Base-by-base conservation (phyloP, 2,888 invertebrate species). In the Cheilosia pagana region DNA sequence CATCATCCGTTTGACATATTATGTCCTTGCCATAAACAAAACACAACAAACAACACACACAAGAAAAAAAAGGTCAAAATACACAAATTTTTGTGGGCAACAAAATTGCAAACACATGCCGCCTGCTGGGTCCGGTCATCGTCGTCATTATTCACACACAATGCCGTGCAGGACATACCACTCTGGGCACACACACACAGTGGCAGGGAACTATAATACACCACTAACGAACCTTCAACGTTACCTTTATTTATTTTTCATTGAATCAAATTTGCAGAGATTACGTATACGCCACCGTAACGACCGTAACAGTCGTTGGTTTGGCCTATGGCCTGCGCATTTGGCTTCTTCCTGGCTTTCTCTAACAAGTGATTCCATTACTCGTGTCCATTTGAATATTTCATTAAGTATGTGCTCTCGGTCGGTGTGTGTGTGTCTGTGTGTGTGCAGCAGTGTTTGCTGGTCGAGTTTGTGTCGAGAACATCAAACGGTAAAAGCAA, bases 381-480 rank as follows among this genome's bases (percentile, higher is more conserved):
- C 79, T 81, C 67, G 81, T 85, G 85, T 81, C 79, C 79, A 85
- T 85, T 85, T 85, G 79, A 85, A 85, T 85, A 85, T 85, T 85
- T 85, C 67, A 85, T 85, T 67, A 72, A 79, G 79, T 41, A 43
- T 59, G 53, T 70, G 59, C 52, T 50, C n/a, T 39, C 23, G 14
- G 50, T 10, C 16, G n/a, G 39, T 31, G 25, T 60, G 60, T 48
- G 48, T 31, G 21, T 19, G 6, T 23, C 39, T 21, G 12, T n/a
- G 31, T 14, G 21, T 52, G 23, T 25, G 28, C 43, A 43, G 55
- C 12, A 50, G 19, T 60, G 41, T 25, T 55, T 55, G 50, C 50
- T 65, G 57, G 19, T 19, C 35, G 53, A n/a, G 52, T 52, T 35
- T 59, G 48, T 65, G 76, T 63, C 59, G 65, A 71, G 75, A 63